phyloP scores from a whole-genome alignment of 1,140 invertebrate species.

The Leptestheria dahalacensis region DNA sequence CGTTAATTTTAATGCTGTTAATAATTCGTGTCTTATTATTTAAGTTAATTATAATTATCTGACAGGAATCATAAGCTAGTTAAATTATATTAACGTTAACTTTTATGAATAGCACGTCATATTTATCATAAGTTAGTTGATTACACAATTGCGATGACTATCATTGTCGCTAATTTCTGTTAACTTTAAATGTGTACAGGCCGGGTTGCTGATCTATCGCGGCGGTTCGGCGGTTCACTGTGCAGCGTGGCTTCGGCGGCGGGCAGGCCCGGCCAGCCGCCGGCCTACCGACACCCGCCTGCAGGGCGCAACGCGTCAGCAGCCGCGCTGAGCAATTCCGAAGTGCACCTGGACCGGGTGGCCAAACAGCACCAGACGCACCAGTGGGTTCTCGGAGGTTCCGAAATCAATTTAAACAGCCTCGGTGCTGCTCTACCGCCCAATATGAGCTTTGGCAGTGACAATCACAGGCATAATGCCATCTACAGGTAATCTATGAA shows the following conservation, averaged over 20 bases:
- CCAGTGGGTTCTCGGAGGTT: slow-evolving; percentile 10
- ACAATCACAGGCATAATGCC: neutral
- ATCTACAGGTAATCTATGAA: neutral
- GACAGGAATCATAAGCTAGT: too few species aligned
- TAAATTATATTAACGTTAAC: too few species aligned
- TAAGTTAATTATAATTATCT: too few species aligned
- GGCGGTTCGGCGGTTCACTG: slow-evolving; percentile 12
- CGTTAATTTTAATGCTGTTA: too few species aligned
- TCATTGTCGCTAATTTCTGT: too few species aligned
- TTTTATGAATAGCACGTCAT: too few species aligned
- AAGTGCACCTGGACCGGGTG: slow-evolving; percentile 5
- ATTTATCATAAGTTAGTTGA: too few species aligned
- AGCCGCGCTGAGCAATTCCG: neutral
- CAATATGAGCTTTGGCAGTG: neutral
- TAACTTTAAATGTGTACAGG: neutral
- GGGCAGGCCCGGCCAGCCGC: neutral
- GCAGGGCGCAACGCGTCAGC: neutral
- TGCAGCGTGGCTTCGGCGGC: slow-evolving; percentile 9
- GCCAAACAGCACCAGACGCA: neutral
- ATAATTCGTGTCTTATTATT: too few species aligned
- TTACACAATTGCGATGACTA: too few species aligned
- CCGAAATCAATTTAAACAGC: slow-evolving; percentile 7
- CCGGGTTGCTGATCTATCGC: neutral
- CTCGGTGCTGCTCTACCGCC: neutral
- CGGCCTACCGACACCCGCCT: slow-evolving; percentile 4